A percentile compares a stretch with the other conserved stretches of the same genome.
phyloP scores from a whole-genome alignment of 2,113 vertebrate species.

The Scolopax mira region DNA sequence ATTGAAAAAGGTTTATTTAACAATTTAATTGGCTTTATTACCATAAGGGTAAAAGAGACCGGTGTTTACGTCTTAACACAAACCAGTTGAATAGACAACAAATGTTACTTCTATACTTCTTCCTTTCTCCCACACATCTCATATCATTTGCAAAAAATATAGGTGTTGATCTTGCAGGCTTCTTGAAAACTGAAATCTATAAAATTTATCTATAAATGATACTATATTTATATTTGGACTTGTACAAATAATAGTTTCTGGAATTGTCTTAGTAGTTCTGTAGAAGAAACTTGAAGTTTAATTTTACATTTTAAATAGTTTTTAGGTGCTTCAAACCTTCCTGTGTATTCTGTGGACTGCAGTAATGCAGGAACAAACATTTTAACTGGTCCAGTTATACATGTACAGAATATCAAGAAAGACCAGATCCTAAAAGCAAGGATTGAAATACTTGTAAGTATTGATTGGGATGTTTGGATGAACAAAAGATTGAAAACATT shows the following conservation, averaged over 20 bases:
- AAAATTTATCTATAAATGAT: not conserved
- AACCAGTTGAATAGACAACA: not conserved
- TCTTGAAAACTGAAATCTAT: not conserved
- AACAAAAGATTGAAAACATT: not conserved
- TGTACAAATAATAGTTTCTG: not conserved
- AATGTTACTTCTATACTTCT: not conserved
- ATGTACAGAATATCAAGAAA: conserved; percentile 81
- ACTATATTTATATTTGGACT: not conserved
- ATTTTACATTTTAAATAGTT: conserved; percentile 72
- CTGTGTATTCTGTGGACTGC: conserved; percentile 79
- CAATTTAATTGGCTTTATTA: not conserved
- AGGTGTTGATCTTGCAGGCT: not conserved
- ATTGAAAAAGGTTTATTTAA: not conserved
- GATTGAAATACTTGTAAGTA: conserved; percentile 87
- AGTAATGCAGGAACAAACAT: conserved; percentile 84
- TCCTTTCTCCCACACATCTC: not conserved
- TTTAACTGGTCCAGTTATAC: conserved; percentile 79
- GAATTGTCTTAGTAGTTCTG: not conserved
- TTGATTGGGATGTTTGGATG: not conserved
- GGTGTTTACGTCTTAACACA: not conserved
- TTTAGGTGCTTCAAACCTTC: conserved; percentile 73
- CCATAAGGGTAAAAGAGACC: not conserved
- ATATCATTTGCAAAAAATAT: not conserved
- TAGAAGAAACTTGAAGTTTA: not conserved
- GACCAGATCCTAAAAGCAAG: conserved; percentile 78